A percentile compares a stretch with the other conserved stretches of the same genome.
Conservation (phyloP, 2,888 invertebrate species). For the Zygothrica quintamaculata region DNA sequence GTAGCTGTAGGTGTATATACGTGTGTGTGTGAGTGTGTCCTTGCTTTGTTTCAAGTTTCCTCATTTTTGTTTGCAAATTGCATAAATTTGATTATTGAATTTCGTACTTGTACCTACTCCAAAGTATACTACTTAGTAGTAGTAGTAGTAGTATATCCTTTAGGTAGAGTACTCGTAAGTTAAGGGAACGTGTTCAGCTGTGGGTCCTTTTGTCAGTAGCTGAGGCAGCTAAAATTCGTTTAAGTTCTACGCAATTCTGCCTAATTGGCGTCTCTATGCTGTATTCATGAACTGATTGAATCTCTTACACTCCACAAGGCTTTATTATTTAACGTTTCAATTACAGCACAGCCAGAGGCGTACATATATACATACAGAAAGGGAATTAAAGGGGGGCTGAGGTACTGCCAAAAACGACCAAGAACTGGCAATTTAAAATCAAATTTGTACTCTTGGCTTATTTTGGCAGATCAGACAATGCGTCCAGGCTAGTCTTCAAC, state of each 20-base stretch:
- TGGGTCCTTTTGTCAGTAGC: constrained; percentile 35
- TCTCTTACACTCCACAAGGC: constrained; percentile 62
- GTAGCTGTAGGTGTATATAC: no score
- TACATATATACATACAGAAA: no score
- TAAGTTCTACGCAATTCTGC: constrained; percentile 48
- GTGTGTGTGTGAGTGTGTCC: constrained; percentile 17
- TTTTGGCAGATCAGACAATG: constrained; percentile 58
- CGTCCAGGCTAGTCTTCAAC: constrained; percentile 2
- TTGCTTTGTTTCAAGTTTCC: constrained; percentile 64
- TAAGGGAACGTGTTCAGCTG: constrained; percentile 27
- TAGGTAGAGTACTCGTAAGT: constrained; percentile 4
- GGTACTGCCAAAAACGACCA: constrained; percentile 12
- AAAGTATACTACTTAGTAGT: no score
- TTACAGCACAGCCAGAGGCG: constrained; percentile 49
- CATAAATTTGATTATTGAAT: constrained; percentile 69
- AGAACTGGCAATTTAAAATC: constrained; percentile 55
- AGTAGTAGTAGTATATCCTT: not conserved
- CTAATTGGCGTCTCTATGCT: constrained; percentile 57
- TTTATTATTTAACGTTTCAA: constrained; percentile 79
- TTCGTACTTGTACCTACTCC: constrained; percentile 18
- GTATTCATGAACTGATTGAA: constrained; percentile 71
- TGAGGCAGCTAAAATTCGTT: constrained; percentile 48
- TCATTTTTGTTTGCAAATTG: constrained; percentile 56
- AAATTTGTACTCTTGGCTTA: constrained; percentile 59
- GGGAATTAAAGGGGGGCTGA: not conserved